Base-by-base conservation (phyloP, 2,113 vertebrate species). In the Isurus oxyrinchus region DNA sequence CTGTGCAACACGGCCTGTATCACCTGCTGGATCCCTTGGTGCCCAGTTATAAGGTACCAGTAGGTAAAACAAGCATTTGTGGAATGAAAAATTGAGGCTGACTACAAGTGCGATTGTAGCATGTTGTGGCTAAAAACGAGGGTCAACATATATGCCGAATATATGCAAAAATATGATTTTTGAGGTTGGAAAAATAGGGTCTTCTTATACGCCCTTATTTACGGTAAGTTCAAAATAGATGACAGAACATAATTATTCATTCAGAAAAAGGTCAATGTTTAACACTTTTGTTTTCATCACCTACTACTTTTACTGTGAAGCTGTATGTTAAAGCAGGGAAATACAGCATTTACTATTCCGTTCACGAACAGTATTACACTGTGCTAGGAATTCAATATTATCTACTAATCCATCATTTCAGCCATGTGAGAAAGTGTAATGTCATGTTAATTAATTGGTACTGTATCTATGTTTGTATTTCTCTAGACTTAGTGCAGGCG, bases 371-470 rank as follows among this genome's bases (percentile, higher is more conserved):
- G 11, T 67, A 55, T 95, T 95, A 35, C 40, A 95, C 13, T 72
- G 44, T 55, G 94, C 49, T 72, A 31, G 25, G 66, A 44, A 95
- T 95, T 95, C 67, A 95, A 95, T 72, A 67, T 25, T 95, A 95
- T 95, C 66, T 67, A 67, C 35, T 69, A 95, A 95, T 95, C 94
- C 66, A 95, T 95, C 94, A 95, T 72, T 95, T 95, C 94, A 95
- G 27, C 94, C 67, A 55, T 72, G 23, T 69, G 67, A 95, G 44
- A 72, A 95, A 72, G 66, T 95, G 40, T 53, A 31, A 84, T 97
- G 97, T 97, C 97, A 96, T 96, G 97, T 97, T 97, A 97, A 97
- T 97, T 97, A 98, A 97, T 96, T 96, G 94, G 63, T 72, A 11
- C 40, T 63, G 96, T 84, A 97, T 63, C 96, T 96, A 96, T 97